These are phyloP conservation scores for Halictus rubicundus DNA, from an alignment of 1,140 invertebrate genomes.

Conservation along the genomic window DNA sequence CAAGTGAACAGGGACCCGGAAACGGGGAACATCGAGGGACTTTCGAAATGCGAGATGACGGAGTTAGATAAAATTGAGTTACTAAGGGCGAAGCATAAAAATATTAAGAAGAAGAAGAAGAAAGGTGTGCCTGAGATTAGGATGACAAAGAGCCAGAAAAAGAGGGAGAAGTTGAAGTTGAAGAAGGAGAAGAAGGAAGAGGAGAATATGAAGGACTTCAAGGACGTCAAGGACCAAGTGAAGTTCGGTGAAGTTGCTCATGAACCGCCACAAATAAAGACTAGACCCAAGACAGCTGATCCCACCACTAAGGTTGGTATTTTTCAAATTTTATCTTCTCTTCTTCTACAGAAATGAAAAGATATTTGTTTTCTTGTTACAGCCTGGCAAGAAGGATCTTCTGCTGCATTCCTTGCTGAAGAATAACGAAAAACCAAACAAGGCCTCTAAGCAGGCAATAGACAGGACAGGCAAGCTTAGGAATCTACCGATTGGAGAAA, in stretches of 20 bases:
- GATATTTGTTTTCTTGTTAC: slow-evolving; percentile 61
- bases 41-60: slow-evolving; percentile 78
- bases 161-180: slow-evolving; percentile 73
- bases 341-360: slow-evolving; percentile 13
- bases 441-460: slow-evolving; percentile 54
- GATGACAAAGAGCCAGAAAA: slow-evolving; percentile 79
- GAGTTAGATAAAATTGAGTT: slow-evolving; percentile 78
- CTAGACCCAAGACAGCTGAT: slow-evolving; percentile 78
- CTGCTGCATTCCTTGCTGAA: slow-evolving; percentile 81
- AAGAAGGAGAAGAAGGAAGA: slow-evolving; percentile 76
- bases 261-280: slow-evolving; percentile 83
- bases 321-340: slow-evolving; percentile 4
- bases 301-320: slow-evolving; percentile 74
- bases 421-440: slow-evolving; percentile 41
- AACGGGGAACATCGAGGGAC: slow-evolving; percentile 78
- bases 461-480: slow-evolving; percentile 82
- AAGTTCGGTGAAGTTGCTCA: slow-evolving; percentile 86
- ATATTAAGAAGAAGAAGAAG: slow-evolving; percentile 75
- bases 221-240: slow-evolving; percentile 80
- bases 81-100: slow-evolving; percentile 75
- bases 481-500: slow-evolving; percentile 81
- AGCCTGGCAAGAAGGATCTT: slow-evolving; percentile 82
- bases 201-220: slow-evolving; percentile 73
- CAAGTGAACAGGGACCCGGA: slow-evolving; percentile 78
- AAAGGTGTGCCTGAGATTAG: slow-evolving; percentile 63